A percentile compares a stretch with the other conserved stretches of the same genome.
These are phyloP conservation scores for Garra rufa DNA, from an alignment of 2,113 vertebrate genomes.

Conservation along the genomic window DNA sequence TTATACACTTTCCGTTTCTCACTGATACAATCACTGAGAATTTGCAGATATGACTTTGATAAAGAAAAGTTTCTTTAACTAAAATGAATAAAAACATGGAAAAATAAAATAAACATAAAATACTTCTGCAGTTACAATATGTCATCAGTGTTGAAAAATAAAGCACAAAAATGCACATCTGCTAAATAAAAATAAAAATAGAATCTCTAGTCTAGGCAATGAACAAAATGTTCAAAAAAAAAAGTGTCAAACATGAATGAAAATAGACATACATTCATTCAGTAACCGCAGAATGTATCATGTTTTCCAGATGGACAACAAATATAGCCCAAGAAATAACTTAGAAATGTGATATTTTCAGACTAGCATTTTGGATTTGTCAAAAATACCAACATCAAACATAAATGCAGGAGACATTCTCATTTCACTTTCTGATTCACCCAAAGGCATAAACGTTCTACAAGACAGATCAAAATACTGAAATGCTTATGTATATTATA, in stretches of 20 bases:
- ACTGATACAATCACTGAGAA: conserved; percentile 38
- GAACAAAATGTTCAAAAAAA: background rate
- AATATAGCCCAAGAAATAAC: conserved; percentile 21
- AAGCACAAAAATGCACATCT: background rate
- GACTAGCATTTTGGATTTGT: background rate
- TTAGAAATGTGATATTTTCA: conserved; percentile 31
- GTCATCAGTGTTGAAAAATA: background rate
- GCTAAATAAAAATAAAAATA: background rate
- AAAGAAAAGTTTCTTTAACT: background rate
- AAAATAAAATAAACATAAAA: conserved; percentile 1
- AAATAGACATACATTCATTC: conserved; percentile 8
- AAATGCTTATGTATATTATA: background rate
- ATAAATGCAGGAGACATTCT: conserved; percentile 5
- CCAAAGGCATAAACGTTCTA: background rate
- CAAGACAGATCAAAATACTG: conserved; percentile 16
- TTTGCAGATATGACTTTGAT: conserved; percentile 33
- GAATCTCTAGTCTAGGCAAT: background rate
- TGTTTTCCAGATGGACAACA: conserved; percentile 46
- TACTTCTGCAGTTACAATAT: background rate
- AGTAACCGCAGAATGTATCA: conserved; percentile 30
- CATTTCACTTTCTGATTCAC: background rate
- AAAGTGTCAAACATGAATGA: background rate
- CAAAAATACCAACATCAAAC: conserved; percentile 42
- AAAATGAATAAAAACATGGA: background rate
- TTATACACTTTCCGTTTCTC: conserved; percentile 23